A percentile compares a stretch with the other conserved stretches of the same genome.
phyloP scores from a whole-genome alignment of 2,797 vertebrate species.

The Fratercula arctica region DNA sequence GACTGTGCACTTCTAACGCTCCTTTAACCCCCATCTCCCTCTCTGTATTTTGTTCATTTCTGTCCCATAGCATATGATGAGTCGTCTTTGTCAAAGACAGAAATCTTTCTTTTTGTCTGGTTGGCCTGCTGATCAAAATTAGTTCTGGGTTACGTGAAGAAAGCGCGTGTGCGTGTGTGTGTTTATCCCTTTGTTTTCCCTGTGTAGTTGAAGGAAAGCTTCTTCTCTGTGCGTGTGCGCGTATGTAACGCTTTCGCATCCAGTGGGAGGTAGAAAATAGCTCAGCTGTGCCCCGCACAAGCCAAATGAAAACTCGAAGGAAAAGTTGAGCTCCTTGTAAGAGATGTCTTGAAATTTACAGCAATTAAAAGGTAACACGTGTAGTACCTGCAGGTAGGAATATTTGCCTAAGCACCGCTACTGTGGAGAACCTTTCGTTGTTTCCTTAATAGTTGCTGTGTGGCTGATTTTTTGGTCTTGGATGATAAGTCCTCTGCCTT shows the following conservation, averaged over 20 bases:
- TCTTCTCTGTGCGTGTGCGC: fast-evolving
- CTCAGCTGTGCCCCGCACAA: background rate
- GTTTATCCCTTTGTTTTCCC: background rate
- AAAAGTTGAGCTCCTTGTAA: fast-evolving
- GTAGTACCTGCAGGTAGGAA: fast-evolving
- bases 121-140: background rate
- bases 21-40: background rate
- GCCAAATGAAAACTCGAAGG: too few species aligned
- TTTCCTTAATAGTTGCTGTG: background rate
- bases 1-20: background rate
- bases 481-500: background rate
- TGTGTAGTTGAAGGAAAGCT: background rate
- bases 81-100: background rate
- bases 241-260: background rate
- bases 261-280: background rate
- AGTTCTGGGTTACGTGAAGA: background rate
- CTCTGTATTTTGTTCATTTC: background rate
- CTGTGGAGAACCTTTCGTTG: background rate
- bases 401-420: background rate
- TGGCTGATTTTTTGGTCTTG: background rate
- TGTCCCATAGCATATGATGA: fast-evolving
- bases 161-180: background rate
- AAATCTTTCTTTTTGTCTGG: background rate
- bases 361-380: background rate
- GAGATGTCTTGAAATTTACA: background rate